A percentile compares a stretch with the other conserved stretches of the same genome.
phyloP scores from a whole-genome alignment of 1,140 invertebrate genomes.

The Argopecten irradians region DNA sequence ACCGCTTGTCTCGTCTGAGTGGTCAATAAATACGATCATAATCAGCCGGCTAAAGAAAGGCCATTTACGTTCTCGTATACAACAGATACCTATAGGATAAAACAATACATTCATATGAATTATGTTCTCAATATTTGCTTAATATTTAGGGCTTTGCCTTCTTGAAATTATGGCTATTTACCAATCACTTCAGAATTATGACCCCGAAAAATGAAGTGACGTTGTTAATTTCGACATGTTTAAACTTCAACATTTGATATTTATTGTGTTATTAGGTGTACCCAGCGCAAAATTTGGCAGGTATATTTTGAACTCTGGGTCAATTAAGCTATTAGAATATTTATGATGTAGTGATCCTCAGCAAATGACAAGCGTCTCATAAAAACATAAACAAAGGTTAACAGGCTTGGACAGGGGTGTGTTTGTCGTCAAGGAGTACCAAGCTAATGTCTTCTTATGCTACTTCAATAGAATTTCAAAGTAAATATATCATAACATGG shows the following conservation, averaged over 20 bases:
- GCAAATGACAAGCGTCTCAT: background rate
- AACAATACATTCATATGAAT: slow-evolving; percentile 11
- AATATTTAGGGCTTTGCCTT: slow-evolving; percentile 2
- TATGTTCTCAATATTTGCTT: slow-evolving; percentile 23
- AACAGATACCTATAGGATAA: background rate
- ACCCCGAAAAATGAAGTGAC: slow-evolving; percentile 15
- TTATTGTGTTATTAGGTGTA: background rate
- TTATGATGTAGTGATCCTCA: background rate
- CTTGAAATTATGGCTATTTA: slow-evolving; percentile 12
- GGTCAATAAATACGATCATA: slow-evolving; percentile 16
- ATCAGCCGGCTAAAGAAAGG: background rate
- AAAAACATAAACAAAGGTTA: background rate
- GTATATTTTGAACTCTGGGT: slow-evolving; percentile 21
- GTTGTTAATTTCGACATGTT: slow-evolving; percentile 17
- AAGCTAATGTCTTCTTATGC: background rate
- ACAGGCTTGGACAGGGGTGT: background rate
- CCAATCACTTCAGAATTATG: slow-evolving; percentile 10
- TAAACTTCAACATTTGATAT: background rate
- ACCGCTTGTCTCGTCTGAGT: slow-evolving; percentile 13
- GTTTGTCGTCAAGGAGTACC: background rate
- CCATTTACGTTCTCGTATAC: background rate
- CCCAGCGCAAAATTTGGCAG: background rate
- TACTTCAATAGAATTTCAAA: background rate
- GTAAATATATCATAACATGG: background rate
- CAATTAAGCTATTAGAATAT: background rate